Evolutionary conservation across 2,797 vertebrate genomes (phyloP), one percentile per base, ranked within the genome.

Genomic region (Lerista edwardsae): DNA sequence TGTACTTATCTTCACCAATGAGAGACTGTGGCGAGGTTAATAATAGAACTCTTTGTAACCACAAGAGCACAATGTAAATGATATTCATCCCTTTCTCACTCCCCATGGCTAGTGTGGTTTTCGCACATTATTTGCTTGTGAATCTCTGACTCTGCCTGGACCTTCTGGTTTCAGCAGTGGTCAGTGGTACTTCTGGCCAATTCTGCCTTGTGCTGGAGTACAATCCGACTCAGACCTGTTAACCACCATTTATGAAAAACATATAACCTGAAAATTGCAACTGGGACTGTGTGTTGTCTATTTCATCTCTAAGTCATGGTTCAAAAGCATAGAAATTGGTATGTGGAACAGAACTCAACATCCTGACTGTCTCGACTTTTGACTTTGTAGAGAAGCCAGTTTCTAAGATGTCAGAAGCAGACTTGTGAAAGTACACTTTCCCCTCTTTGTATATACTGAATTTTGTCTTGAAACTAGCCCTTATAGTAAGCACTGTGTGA

Each of bases 51-150:
- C 31, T 19, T 75, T 77, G 23, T 62, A 55, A 77, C 79, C 79
- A 72, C 84, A 82, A 12, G 57, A 17, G 21, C 51, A 51, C 27
- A 44, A 7, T 14, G 17, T 51, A 51, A 3, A 29, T 51, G 31
- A 11, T 10, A 21, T 68, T 67, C 44, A 75, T 25, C 61, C n/a
- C n/a, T 1, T 7, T 19, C 41, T 69, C n/a, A n/a, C n/a, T n/a
- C n/a, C n/a, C n/a, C n/a, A 55, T n/a, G 61, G 71, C 71, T 80
- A 47, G 69, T 75, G 71, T 80, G 84, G 71, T 61, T 80, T 85
- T 69, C 51, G 47, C 47, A 64, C 55, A 23, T 51, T 57, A 51
- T n/a, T 61, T 69, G 7, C 17, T 39, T 81, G 64, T 21, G 55
- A 36, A 36, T 51, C 29, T 85, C 15, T 69, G 25, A 17, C 55